These are phyloP conservation scores for Zaprionus ghesquierei DNA, from an alignment of 1,140 invertebrate species.

Conservation along the genomic window DNA sequence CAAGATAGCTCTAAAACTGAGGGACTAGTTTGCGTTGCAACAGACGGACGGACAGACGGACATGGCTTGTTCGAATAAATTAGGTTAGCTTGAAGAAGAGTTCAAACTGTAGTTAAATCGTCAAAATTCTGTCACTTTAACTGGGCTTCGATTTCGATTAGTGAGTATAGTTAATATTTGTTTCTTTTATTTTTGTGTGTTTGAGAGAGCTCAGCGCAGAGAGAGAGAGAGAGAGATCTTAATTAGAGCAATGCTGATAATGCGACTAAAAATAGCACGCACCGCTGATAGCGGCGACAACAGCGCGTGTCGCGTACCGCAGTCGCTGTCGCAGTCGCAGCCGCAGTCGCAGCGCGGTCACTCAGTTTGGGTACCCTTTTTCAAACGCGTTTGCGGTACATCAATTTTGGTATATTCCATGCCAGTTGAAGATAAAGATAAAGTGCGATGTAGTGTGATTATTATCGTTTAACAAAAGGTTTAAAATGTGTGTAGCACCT, in stretches of 20 bases:
- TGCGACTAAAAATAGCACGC: slow-evolving; percentile 65
- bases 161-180: slow-evolving; percentile 25
- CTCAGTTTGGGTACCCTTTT: not conserved
- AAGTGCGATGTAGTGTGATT: not conserved
- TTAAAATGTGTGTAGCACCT: not conserved
- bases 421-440: not conserved
- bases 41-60: no score
- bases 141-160: slow-evolving; percentile 55
- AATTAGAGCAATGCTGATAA: slow-evolving; percentile 77
- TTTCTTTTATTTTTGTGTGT: slow-evolving; percentile 7
- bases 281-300: slow-evolving; percentile 61
- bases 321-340: not conserved
- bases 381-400: not conserved
- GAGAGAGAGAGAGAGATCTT: no score
- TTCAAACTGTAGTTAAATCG: no score
- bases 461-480: not conserved
- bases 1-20: no score
- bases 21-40: no score
- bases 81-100: no score
- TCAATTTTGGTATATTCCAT: not conserved
- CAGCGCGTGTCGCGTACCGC: slow-evolving; percentile 31
- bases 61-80: no score
- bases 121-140: no score
- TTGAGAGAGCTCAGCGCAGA: slow-evolving; percentile 53
- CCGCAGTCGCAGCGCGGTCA: not conserved